Conservation (phyloP, 2,797 vertebrate species). For the Pseudomugil tenellus region DNA sequence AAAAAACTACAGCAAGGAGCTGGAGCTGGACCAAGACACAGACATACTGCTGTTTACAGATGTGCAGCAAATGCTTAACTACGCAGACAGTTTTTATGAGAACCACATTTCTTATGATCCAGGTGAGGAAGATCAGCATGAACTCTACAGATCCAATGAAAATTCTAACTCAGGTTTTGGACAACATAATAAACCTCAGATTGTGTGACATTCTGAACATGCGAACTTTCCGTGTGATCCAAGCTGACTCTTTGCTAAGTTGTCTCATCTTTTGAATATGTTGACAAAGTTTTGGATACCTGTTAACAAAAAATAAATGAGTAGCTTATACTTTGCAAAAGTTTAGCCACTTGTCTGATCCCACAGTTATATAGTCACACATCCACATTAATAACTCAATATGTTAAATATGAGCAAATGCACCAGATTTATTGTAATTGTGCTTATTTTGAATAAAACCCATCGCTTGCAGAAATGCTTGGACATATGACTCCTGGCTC, state of each 20-base stretch:
- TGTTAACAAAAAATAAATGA: too few relatives aligned
- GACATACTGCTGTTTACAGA: conserved; percentile 78
- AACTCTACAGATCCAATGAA: conserved; percentile 36
- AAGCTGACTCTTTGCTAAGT: too few relatives aligned
- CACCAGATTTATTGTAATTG: not conserved
- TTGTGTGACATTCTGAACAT: conserved; percentile 7
- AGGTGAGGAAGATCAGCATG: not conserved
- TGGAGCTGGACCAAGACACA: conserved; percentile 72
- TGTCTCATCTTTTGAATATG: too few relatives aligned
- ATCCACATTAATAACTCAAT: not conserved
- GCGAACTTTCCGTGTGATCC: not conserved
- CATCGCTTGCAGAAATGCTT: not conserved
- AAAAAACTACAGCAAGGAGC: conserved; percentile 80
- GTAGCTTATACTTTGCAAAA: too few relatives aligned
- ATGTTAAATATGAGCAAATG: not conserved
- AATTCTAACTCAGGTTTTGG: fast-evolving
- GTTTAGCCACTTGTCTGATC: too few relatives aligned
- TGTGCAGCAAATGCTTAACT: conserved; percentile 76
- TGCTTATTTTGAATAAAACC: too few relatives aligned
- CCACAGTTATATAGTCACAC: too few relatives aligned
- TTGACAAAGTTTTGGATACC: too few relatives aligned
- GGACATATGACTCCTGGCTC: not conserved
- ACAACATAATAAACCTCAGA: fast-evolving
- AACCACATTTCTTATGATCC: conserved; percentile 34
- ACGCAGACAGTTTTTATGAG: conserved; percentile 78